phyloP scores from a whole-genome alignment of 2,797 vertebrate genomes.

The Neosalanx taihuensis region DNA sequence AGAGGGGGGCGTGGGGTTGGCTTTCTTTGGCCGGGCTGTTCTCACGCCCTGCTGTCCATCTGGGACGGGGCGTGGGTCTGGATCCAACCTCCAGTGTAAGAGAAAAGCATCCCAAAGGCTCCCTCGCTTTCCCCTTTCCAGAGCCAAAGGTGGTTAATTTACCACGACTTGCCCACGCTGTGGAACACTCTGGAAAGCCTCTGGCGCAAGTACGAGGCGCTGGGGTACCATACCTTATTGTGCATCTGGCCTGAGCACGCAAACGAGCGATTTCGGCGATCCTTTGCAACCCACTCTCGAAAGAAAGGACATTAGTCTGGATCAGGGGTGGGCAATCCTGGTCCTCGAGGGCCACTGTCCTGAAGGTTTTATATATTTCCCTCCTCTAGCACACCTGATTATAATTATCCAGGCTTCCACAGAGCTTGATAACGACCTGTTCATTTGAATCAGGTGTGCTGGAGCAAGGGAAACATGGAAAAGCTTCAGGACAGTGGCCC shows the following conservation, averaged over 20 bases:
- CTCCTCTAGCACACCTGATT: too few species aligned
- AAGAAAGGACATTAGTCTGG: neutral
- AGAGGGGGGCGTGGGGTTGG: neutral
- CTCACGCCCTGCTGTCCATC: slow-evolving; percentile 26
- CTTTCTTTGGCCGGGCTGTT: slow-evolving; percentile 11
- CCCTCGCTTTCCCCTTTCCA: neutral
- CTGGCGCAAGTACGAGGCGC: neutral
- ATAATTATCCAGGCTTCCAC: too few species aligned
- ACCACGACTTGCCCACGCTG: slow-evolving; percentile 16
- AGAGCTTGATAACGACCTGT: too few species aligned
- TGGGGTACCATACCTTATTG: neutral
- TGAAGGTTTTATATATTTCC: too few species aligned
- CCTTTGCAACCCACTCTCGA: neutral
- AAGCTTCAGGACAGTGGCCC: too few species aligned
- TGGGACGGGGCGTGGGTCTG: slow-evolving; percentile 10
- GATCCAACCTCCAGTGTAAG: slow-evolving; percentile 11
- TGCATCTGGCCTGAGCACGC: neutral
- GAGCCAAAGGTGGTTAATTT: neutral
- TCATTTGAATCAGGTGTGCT: too few species aligned
- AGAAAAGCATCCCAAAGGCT: neutral
- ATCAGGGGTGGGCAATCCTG: too few species aligned
- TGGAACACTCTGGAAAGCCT: neutral
- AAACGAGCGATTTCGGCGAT: neutral
- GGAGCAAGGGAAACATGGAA: too few species aligned
- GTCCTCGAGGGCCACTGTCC: too few species aligned